A percentile compares a stretch with the other conserved stretches of the same genome.
Evolutionary conservation across 2,888 invertebrate species (phyloP).

Genomic region (Pseudococcus jackbeardsleyi): DNA sequence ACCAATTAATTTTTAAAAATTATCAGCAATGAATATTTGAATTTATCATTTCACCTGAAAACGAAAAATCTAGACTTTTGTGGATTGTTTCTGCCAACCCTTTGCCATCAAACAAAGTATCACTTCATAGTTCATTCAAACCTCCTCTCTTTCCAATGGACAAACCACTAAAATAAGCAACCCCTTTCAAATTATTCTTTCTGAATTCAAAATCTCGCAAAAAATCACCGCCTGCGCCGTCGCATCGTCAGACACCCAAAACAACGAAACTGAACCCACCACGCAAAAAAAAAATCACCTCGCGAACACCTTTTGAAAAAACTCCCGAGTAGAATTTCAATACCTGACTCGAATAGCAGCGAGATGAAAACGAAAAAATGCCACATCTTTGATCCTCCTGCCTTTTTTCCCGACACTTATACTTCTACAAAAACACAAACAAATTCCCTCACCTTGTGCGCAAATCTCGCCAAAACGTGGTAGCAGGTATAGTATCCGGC

Average conservation of each 20-base stretch:
- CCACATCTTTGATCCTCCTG: not conserved
- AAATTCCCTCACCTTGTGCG: not conserved
- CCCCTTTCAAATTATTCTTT: not conserved
- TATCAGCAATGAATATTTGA: too few relatives aligned
- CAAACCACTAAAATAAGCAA: not conserved
- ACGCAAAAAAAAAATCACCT: not conserved
- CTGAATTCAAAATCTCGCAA: not conserved
- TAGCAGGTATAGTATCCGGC: not conserved
- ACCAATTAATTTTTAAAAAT: not conserved
- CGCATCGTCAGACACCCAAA: not conserved
- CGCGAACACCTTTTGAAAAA: constrained; percentile 2
- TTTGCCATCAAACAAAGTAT: not conserved
- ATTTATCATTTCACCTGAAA: too few relatives aligned
- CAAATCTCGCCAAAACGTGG: constrained; percentile 18
- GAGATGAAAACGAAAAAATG: not conserved
- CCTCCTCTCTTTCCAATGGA: not conserved
- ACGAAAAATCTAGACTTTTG: not conserved
- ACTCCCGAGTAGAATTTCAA: constrained; percentile 25
- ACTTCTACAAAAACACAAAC: not conserved
- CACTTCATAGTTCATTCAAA: not conserved
- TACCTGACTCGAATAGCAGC: constrained; percentile 6
- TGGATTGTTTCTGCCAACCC: not conserved
- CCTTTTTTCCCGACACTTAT: not conserved
- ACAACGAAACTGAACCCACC: not conserved
- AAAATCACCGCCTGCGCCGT: too few relatives aligned